phyloP scores from a whole-genome alignment of 2,888 invertebrate genomes.

The Drosophila kuntzei region DNA sequence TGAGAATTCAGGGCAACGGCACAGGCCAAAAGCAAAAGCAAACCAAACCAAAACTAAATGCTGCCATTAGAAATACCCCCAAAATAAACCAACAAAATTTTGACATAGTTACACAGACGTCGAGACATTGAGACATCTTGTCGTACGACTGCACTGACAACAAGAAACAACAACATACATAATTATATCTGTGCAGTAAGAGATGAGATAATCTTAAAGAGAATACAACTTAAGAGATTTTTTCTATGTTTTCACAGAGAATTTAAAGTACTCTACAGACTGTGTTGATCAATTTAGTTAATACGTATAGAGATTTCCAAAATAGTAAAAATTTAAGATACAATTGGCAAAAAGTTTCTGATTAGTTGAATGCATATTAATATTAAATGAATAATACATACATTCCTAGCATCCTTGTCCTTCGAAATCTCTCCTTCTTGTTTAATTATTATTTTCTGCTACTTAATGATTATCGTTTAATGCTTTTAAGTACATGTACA shows the following conservation, averaged over 20 bases:
- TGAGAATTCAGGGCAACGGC: constrained; percentile 60
- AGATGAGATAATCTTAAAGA: constrained; percentile 4
- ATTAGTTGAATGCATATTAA: neutral
- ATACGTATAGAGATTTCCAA: neutral
- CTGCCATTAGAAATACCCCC: constrained; percentile 60
- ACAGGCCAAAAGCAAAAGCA: constrained; percentile 23
- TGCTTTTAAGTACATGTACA: no score
- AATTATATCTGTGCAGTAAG: constrained; percentile 21
- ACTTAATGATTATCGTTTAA: neutral
- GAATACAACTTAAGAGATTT: constrained; percentile 3
- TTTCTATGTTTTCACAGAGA: neutral
- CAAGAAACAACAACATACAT: constrained; percentile 40
- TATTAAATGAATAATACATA: no score
- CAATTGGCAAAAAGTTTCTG: neutral
- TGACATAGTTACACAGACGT: constrained; percentile 71
- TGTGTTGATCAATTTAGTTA: neutral
- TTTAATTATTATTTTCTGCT: neutral
- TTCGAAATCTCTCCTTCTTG: neutral
- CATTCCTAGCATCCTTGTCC: no score
- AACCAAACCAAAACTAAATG: constrained; percentile 53
- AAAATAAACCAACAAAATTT: constrained; percentile 63
- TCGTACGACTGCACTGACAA: constrained; percentile 46
- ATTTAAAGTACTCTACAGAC: neutral
- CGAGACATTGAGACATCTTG: constrained; percentile 35
- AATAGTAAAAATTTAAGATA: neutral